Base-by-base conservation (phyloP, 1,140 invertebrate species). In the Drosophila punjabiensis region DNA sequence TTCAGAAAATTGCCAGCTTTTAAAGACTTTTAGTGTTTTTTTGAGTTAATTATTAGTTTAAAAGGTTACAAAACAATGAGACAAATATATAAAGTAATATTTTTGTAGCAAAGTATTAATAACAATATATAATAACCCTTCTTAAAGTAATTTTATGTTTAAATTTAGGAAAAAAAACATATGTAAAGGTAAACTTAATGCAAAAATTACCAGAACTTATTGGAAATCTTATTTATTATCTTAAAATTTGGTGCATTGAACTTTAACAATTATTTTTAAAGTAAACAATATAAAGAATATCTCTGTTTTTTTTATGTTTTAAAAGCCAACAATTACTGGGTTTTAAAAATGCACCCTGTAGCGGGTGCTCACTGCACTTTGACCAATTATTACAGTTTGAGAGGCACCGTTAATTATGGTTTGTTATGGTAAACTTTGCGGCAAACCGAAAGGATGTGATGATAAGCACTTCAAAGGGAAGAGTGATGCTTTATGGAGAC, bases 371-470 rank as follows among this genome's bases (percentile, higher is more conserved):
- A 16, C 33, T 56, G 20, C 20, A 24, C 55, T 56, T 56, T 1
- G 5, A 58, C 4, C 55, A 39, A 58, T 39, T 39, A 39, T 53
- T 45, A 45, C n/a, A 55, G 48, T 70, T 68, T 68, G 39, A 32
- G 11, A 37, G 28, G 24, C 64, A 65, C 33, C 28, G 10, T 18
- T 28, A 45, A 45, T 28, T 39, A 28, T 16, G 8, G n/a, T 65
- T 37, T 64, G 59, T 67, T 65, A 30, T 65, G 60, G n/a, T 47
- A 7, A 64, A 37, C 37, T 63, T 47, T 45, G 32, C 33, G 41
- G 55, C 55, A 59, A 13, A 39, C 35, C 16, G 5, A 24, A 58
- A n/a, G 58, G 58, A 60, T 43, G 5, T 20, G 68, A 65, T 32
- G 20, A 65, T 39, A 20, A 8, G 20, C 20, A 20, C 5, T 16